A percentile compares a stretch with the other conserved stretches of the same genome.
Conservation (phyloP, 2,888 invertebrate species). For the Cerastoderma edule region DNA sequence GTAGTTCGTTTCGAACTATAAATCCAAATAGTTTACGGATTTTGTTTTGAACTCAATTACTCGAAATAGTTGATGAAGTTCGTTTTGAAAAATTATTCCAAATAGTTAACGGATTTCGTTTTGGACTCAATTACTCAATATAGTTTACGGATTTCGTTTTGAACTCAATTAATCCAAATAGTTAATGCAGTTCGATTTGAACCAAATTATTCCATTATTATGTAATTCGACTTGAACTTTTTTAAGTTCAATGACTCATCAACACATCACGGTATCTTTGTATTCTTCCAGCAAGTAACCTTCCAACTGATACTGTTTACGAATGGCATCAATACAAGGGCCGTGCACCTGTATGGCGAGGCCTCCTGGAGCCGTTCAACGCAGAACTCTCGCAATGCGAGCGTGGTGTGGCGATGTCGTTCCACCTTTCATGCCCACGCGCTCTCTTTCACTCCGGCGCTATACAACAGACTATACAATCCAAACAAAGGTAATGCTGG, state of each 20-base stretch:
- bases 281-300: conserved; percentile 27
- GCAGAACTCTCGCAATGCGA: conserved; percentile 21
- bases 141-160: too few relatives aligned
- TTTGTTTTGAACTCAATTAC: too few relatives aligned
- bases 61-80: too few relatives aligned
- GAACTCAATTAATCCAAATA: too few relatives aligned
- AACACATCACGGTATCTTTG: neutral
- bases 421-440: conserved; percentile 11
- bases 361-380: conserved; percentile 4
- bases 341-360: conserved; percentile 30
- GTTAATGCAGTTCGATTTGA: too few relatives aligned
- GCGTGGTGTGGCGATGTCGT: conserved; percentile 45
- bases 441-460: conserved; percentile 14
- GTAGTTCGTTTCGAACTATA: too few relatives aligned
- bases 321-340: conserved; percentile 32
- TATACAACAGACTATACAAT: conserved; percentile 19
- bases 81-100: too few relatives aligned
- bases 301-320: conserved; percentile 46
- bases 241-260: neutral
- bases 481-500: conserved; percentile 18
- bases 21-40: too few relatives aligned
- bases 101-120: too few relatives aligned
- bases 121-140: too few relatives aligned
- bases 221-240: too few relatives aligned
- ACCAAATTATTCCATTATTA: too few relatives aligned